Base-by-base conservation (phyloP, 2,113 vertebrate genomes). In the Forbesichthys agassizii region DNA sequence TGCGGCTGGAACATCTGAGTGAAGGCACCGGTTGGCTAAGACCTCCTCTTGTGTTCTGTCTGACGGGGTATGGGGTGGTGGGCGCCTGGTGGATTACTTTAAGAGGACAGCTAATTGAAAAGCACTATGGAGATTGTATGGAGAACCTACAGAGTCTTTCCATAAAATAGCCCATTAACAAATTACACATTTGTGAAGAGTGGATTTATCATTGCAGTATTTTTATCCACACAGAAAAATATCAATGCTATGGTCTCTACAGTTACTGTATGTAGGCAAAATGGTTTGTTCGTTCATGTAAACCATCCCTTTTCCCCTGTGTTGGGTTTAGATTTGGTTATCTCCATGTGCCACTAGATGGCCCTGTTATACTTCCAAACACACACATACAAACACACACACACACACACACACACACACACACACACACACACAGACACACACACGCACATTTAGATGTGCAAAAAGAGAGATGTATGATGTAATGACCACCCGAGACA, bases 311-410 rank as follows among this genome's bases (percentile, higher is more conserved):
- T 66, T 42, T n/a, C 18, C 49, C 14, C 52, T 66, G 14, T 48
- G 33, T 51, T 80, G 69, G 85, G 83, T 82, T 77, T 78, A 33
- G 53, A 67, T 0, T 71, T 5, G 10, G 12, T 56, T 10, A 18
- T 65, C 48, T 4, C 46, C 20, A 63, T 71, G 70, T 57, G 64
- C 89, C 90, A 90, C 90, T 89, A 91, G 90, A 87, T 90, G 90
- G 86, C 88, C 69, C 75, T 46, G 64, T 86, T 78, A 68, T 74
- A 75, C 88, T 76, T 81, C 12, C 53, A 59, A 55, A 55, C 48
- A 10, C 60, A 27, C 16, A 16, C 16, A 16, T 0, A 16, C 16
- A 16, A 0, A 16, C 16, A 16, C 0, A 16, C 16, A 16, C 16
- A 16, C 16, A 16, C 16, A 16, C 16, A 16, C 16, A 16, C 16